These are phyloP conservation scores for Drosophila kepulauana DNA, from an alignment of 1,140 invertebrate species.

Conservation along the genomic window DNA sequence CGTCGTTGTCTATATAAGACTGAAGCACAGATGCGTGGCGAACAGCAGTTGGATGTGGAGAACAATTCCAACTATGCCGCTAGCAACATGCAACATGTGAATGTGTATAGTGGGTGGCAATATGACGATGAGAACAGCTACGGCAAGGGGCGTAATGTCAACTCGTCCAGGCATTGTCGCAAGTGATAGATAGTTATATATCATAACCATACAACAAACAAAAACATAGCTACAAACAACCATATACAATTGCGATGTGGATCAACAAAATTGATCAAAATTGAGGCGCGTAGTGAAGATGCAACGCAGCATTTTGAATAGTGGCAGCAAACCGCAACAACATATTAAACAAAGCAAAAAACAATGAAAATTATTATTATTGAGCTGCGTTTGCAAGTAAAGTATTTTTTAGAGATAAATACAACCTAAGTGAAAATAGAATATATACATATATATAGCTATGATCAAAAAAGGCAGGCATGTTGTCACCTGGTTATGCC, in stretches of 20 bases:
- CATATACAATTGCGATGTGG: not conserved
- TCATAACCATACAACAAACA: conserved; percentile 20
- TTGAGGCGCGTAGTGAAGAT: not conserved
- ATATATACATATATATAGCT: not conserved
- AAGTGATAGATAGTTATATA: conserved; percentile 65
- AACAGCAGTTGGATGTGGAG: conserved; percentile 57
- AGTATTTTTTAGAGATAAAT: conserved; percentile 69
- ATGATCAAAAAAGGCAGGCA: conserved; percentile 23
- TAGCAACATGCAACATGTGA: conserved; percentile 65
- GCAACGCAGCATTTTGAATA: not conserved
- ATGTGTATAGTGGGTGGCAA: conserved; percentile 62
- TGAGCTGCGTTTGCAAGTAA: conserved; percentile 58
- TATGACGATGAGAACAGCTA: conserved; percentile 80
- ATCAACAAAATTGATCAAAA: not conserved
- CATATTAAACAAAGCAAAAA: not conserved
- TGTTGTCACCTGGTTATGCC: conserved; percentile 3
- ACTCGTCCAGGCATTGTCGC: conserved; percentile 72
- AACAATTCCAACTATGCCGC: conserved; percentile 74
- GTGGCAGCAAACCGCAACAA: conserved; percentile 13
- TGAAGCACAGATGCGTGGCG: conserved; percentile 61
- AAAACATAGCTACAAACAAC: conserved; percentile 39
- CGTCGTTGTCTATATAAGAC: conserved; percentile 82
- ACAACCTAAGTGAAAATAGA: conserved; percentile 25
- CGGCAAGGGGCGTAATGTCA: conserved; percentile 65
- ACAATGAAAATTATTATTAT: conserved; percentile 5